These are phyloP conservation scores for Coelopa pilipes DNA, from an alignment of 2,888 invertebrate genomes.

Conservation along the genomic window DNA sequence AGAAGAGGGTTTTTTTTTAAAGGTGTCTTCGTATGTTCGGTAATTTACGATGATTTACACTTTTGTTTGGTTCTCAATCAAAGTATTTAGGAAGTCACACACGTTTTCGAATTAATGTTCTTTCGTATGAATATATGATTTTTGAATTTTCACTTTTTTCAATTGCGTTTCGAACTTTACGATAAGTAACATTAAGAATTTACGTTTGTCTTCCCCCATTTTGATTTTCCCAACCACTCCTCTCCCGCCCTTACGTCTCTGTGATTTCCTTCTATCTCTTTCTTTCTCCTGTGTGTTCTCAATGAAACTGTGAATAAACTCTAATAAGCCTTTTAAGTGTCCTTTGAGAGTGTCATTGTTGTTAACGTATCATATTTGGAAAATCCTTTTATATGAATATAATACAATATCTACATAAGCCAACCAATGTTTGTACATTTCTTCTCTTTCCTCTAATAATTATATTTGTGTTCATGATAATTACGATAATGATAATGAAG, in stretches of 20 bases:
- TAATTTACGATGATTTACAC: not conserved
- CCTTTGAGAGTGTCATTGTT: constrained; percentile 51
- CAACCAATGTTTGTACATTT: constrained; percentile 28
- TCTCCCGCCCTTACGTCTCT: too few species aligned
- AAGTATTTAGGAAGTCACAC: not conserved
- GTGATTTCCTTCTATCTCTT: not conserved
- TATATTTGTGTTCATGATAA: constrained; percentile 15
- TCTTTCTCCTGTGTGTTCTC: constrained; percentile 23
- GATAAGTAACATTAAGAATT: not conserved
- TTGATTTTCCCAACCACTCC: not conserved
- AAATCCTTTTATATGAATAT: not conserved
- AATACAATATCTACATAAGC: constrained; percentile 29
- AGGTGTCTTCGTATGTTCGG: too few species aligned
- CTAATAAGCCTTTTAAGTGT: constrained; percentile 30
- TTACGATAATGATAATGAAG: constrained; percentile 45
- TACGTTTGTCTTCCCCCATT: not conserved
- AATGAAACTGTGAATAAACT: constrained; percentile 23
- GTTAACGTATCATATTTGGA: constrained; percentile 42
- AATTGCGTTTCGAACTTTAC: not conserved
- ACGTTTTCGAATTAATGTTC: not conserved
- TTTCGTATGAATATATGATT: not conserved
- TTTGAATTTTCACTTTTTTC: not conserved
- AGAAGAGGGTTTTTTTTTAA: too few species aligned
- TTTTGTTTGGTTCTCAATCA: not conserved
- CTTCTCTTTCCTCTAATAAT: constrained; percentile 30